A percentile compares a stretch with the other conserved stretches of the same genome.
phyloP scores from a whole-genome alignment of 1,140 invertebrate genomes.

The Ceratina calcarata region DNA sequence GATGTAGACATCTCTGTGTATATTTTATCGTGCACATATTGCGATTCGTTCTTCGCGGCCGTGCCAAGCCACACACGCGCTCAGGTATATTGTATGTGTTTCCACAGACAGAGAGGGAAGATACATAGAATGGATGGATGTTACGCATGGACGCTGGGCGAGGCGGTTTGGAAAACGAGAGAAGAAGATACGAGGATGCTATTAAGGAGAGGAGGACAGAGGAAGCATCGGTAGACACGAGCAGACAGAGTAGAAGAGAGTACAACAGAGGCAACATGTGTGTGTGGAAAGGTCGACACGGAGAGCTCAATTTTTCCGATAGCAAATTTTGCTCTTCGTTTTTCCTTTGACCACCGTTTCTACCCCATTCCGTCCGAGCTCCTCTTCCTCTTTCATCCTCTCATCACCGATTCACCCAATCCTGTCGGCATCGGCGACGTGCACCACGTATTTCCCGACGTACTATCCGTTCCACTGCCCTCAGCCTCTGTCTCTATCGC shows the following conservation, averaged over 20 bases:
- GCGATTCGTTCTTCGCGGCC: slow-evolving; percentile 59
- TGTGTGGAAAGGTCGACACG: slow-evolving; percentile 60
- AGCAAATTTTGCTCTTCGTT: slow-evolving; percentile 74
- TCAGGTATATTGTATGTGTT: slow-evolving; percentile 16
- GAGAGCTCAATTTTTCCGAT: slow-evolving; percentile 77
- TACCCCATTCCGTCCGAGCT: not conserved
- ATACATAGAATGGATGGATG: slow-evolving; percentile 50
- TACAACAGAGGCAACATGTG: slow-evolving; percentile 29
- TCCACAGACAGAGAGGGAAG: slow-evolving; percentile 24
- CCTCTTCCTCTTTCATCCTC: slow-evolving; percentile 48
- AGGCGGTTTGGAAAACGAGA: not conserved
- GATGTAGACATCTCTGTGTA: slow-evolving; percentile 57
- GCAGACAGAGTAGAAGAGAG: not conserved
- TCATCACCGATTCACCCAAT: slow-evolving; percentile 50
- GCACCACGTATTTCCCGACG: slow-evolving; percentile 52
- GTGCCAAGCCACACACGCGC: slow-evolving; percentile 56
- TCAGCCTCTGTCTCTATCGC: not conserved
- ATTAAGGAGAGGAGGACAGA: slow-evolving; percentile 36
- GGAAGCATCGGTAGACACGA: slow-evolving; percentile 8
- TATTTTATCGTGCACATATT: slow-evolving; percentile 69
- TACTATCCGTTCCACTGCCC: slow-evolving; percentile 39
- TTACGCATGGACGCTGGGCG: slow-evolving; percentile 36
- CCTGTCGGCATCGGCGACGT: slow-evolving; percentile 35
- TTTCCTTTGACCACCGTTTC: slow-evolving; percentile 59
- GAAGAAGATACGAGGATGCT: slow-evolving; percentile 5